Conservation (phyloP, 2,888 invertebrate species). For the Pardosa pseudoannulata region DNA sequence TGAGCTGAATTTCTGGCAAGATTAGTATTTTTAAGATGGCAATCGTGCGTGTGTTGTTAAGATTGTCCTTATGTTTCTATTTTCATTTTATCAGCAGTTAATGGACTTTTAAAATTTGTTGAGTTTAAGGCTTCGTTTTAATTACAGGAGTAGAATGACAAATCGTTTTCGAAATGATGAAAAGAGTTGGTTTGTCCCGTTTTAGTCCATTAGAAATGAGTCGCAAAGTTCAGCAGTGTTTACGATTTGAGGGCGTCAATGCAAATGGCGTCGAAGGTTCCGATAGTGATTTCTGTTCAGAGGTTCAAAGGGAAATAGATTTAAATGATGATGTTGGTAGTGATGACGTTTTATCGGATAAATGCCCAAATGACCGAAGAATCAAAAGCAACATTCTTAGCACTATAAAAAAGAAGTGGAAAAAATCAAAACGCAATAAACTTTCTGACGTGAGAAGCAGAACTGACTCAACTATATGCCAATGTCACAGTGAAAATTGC, state of each 20-base stretch:
- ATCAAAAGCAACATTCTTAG: conserved; percentile 61
- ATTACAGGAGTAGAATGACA: background rate
- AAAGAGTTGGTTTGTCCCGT: conserved; percentile 69
- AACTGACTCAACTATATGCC: conserved; percentile 45
- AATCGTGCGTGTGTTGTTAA: conserved; percentile 1
- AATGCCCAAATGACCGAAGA: background rate
- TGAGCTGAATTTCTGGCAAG: too few relatives aligned
- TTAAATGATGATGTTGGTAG: background rate
- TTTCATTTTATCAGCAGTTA: background rate
- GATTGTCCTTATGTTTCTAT: conserved; percentile 3
- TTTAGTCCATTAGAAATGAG: conserved; percentile 63
- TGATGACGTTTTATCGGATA: conserved; percentile 17
- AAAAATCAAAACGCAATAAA: conserved; percentile 54
- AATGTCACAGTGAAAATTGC: conserved; percentile 52
- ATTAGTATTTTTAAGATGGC: background rate
- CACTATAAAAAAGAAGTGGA: conserved; percentile 53
- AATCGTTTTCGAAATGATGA: conserved; percentile 53
- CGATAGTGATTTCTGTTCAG: conserved; percentile 21
- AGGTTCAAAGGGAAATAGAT: conserved; percentile 12
- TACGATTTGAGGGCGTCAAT: conserved; percentile 70
- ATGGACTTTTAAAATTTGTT: background rate
- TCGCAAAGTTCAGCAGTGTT: conserved; percentile 65
- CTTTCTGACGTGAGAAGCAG: conserved; percentile 39
- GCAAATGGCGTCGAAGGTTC: conserved; percentile 64
- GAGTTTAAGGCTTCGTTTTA: background rate